phyloP scores from a whole-genome alignment of 2,797 vertebrate species.

The Pteropus rufus region DNA sequence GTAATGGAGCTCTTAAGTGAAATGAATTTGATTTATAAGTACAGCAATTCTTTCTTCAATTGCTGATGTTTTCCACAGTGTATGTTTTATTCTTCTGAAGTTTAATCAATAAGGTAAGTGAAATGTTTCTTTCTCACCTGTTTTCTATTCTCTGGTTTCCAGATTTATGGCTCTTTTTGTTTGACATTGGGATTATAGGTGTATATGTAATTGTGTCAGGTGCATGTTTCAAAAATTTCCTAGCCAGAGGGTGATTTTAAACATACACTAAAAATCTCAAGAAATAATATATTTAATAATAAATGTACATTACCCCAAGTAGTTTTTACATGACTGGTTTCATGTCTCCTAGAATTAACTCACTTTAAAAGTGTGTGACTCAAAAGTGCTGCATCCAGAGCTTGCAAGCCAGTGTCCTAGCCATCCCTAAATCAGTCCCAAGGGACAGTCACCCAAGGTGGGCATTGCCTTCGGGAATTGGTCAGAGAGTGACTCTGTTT shows the following conservation, averaged over 20 bases:
- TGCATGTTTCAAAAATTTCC: neutral
- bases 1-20: conserved; percentile 64
- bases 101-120: conserved; percentile 64
- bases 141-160: conserved; percentile 13
- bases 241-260: neutral
- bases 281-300: neutral
- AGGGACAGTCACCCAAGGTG: neutral
- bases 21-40: conserved; percentile 73
- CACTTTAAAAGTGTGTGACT: neutral
- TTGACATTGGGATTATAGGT: neutral
- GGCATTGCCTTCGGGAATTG: neutral
- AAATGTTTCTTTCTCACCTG: conserved; percentile 45
- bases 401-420: neutral
- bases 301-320: neutral
- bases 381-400: neutral
- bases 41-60: conserved; percentile 51
- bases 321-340: neutral
- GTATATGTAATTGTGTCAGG: neutral
- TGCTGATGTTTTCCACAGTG: conserved; percentile 52
- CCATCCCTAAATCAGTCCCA: neutral
- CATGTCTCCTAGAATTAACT: neutral
- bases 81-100: conserved; percentile 56
- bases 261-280: neutral
- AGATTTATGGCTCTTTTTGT: neutral
- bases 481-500: neutral